phyloP scores from a whole-genome alignment of 2,888 invertebrate genomes.

The Rhorus exstirpatorius region DNA sequence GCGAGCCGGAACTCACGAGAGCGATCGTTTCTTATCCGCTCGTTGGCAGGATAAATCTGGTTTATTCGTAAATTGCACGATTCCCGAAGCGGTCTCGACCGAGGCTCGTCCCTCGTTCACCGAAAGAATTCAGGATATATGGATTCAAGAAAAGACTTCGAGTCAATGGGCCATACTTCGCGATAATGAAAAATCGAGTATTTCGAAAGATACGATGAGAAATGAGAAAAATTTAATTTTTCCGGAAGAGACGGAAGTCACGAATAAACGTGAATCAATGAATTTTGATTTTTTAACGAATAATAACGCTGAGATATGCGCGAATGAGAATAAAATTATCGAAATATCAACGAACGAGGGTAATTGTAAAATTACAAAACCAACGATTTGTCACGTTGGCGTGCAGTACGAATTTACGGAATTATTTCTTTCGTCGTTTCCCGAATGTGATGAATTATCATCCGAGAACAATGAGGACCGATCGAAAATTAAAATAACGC shows the following conservation, averaged over 20 bases:
- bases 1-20: conserved; percentile 13
- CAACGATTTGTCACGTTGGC: conserved; percentile 58
- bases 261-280: not conserved
- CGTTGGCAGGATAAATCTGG: conserved; percentile 53
- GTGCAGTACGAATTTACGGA: conserved; percentile 60
- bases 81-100: conserved; percentile 29
- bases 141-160: conserved; percentile 51
- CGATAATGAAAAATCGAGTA: conserved; percentile 5
- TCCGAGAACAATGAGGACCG: not conserved
- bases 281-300: not conserved
- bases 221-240: not conserved
- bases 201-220: not conserved
- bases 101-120: conserved; percentile 63
- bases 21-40: conserved; percentile 13
- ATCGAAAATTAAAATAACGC: not conserved
- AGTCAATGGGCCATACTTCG: conserved; percentile 21
- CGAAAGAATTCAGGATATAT: conserved; percentile 70
- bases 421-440: not conserved
- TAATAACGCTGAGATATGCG: not conserved
- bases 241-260: not conserved
- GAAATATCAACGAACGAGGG: conserved; percentile 5
- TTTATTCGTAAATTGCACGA: conserved; percentile 39
- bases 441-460: not conserved
- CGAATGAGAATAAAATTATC: not conserved
- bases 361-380: conserved; percentile 34